These are phyloP conservation scores for Hesperia comma DNA, from an alignment of 2,888 invertebrate species.

Conservation along the genomic window DNA sequence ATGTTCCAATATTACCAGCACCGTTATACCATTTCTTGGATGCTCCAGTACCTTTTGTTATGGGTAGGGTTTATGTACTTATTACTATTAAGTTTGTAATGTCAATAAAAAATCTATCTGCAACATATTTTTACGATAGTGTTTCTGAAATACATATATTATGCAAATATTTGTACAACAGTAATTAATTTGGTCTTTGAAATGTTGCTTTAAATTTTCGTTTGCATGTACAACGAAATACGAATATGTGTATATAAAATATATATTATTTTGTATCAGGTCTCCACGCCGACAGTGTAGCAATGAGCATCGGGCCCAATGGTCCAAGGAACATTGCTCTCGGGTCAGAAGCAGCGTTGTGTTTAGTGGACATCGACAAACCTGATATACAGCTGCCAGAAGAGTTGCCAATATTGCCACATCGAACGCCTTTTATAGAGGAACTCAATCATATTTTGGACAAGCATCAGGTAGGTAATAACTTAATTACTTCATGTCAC, in stretches of 20 bases:
- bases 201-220: too few relatives aligned
- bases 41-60: conserved; percentile 99
- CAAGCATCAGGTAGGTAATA: conserved; percentile 85
- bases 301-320: conserved; percentile 59
- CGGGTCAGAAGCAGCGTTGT: conserved; percentile 93
- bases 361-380: conserved; percentile 98
- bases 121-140: too few relatives aligned
- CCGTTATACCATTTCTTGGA: conserved; percentile 98
- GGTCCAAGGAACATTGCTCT: conserved; percentile 84
- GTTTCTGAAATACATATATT: too few relatives aligned
- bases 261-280: conserved; percentile 60
- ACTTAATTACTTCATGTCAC: too few relatives aligned
- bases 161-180: too few relatives aligned
- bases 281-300: conserved; percentile 84
- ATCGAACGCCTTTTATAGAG: conserved; percentile 92
- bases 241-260: background rate
- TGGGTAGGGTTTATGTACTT: conserved; percentile 86
- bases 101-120: too few relatives aligned
- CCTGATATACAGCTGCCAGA: conserved; percentile 97
- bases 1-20: conserved; percentile 98
- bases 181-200: too few relatives aligned
- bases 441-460: conserved; percentile 91
- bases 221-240: too few relatives aligned
- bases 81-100: too few relatives aligned
- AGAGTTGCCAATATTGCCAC: conserved; percentile 96